Evolutionary conservation across 2,797 vertebrate species (phyloP).

Genomic region (Cossypha caffra): DNA sequence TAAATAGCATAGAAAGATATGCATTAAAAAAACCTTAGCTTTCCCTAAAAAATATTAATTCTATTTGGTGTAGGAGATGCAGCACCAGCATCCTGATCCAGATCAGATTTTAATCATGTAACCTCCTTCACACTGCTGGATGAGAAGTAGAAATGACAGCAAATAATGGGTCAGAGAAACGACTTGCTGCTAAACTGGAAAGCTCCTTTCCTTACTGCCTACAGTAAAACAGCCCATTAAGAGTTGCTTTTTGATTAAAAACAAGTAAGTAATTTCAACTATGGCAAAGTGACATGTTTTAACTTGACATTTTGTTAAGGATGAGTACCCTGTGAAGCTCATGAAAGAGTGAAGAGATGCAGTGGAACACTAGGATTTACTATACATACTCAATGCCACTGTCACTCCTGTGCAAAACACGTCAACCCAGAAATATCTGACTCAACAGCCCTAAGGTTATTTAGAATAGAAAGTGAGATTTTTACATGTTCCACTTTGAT

Average conservation of each 20-base stretch:
- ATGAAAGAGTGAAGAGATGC: conserved; percentile 72
- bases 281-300: conserved; percentile 74
- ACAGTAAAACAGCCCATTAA: conserved; percentile 71
- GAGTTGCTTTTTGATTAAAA: conserved; percentile 69
- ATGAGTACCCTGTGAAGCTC: conserved; percentile 69
- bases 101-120: background rate
- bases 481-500: conserved; percentile 72
- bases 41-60: background rate
- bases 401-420: conserved; percentile 69
- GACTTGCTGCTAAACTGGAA: conserved; percentile 37
- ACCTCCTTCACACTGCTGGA: background rate
- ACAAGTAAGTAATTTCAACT: conserved; percentile 73
- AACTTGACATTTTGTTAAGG: conserved; percentile 76
- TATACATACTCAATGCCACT: conserved; percentile 62
- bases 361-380: conserved; percentile 70
- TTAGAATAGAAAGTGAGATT: conserved; percentile 67
- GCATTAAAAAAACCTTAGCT: background rate
- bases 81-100: background rate
- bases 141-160: conserved; percentile 48
- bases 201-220: conserved; percentile 57
- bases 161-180: conserved; percentile 42
- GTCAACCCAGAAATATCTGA: conserved; percentile 73
- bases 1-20: background rate
- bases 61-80: background rate
- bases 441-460: conserved; percentile 73